phyloP scores from a whole-genome alignment of 2,113 vertebrate genomes.

The Gymnarchus niloticus region DNA sequence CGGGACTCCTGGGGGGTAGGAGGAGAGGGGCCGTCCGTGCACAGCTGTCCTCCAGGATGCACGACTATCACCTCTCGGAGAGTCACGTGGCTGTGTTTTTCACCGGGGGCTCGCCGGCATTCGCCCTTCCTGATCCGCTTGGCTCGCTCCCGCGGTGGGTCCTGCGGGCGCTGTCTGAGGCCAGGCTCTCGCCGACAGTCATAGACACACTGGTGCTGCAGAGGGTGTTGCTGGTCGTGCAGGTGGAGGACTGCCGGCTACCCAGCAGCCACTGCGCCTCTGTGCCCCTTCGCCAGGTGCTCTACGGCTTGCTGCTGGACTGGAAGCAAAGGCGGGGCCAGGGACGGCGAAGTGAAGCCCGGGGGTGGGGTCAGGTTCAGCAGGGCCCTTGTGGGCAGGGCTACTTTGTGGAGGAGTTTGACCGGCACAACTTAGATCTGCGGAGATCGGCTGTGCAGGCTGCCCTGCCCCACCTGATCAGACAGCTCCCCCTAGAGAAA shows the following conservation, averaged over 20 bases:
- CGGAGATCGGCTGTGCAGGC: conserved; percentile 63
- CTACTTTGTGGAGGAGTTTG: conserved; percentile 69
- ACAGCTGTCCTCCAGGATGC: conserved; percentile 61
- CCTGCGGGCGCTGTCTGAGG: conserved; percentile 51
- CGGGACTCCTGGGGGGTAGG: conserved; percentile 48
- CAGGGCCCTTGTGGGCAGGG: conserved; percentile 1
- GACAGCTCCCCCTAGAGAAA: conserved; percentile 52
- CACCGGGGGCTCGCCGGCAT: conserved; percentile 38
- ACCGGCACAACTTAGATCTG: conserved; percentile 68
- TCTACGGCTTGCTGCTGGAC: conserved; percentile 75
- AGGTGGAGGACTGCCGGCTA: conserved; percentile 80
- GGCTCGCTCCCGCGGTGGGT: conserved; percentile 65
- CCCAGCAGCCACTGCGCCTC: conserved; percentile 70
- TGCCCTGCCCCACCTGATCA: conserved; percentile 39
- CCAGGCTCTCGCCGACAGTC: conserved; percentile 63
- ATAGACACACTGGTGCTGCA: conserved; percentile 69
- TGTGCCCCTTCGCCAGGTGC: conserved; percentile 66
- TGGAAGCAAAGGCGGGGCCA: conserved; percentile 16
- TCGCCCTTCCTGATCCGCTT: conserved; percentile 38
- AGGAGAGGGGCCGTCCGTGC: conserved; percentile 46
- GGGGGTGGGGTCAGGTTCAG: conserved; percentile 7
- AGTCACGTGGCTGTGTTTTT: conserved; percentile 71
- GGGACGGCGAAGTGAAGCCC: not conserved
- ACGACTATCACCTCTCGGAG: conserved; percentile 68
- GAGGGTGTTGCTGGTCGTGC: conserved; percentile 71